Percentiles rank a stretch among this genome's conserved stretches.
These are phyloP conservation scores for Dicyrtoma fusca DNA, from an alignment of 2,888 invertebrate genomes.

Conservation along the genomic window DNA sequence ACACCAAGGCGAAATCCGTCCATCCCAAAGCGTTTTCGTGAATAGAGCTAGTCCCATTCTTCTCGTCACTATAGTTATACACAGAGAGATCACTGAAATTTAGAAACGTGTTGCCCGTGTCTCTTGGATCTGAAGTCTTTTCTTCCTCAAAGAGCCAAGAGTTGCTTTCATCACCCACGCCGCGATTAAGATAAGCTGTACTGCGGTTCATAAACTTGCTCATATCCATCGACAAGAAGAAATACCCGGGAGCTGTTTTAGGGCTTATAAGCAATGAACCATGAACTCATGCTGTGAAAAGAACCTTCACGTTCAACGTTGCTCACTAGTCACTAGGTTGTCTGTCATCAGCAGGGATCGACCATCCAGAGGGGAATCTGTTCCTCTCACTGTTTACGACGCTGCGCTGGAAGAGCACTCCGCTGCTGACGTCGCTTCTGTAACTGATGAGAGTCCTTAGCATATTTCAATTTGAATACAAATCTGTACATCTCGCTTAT, in stretches of 20 bases:
- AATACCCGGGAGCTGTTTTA: background rate
- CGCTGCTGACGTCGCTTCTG: too few relatives aligned
- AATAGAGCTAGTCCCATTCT: background rate
- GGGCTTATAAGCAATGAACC: background rate
- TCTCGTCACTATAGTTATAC: background rate
- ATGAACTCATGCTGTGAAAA: too few relatives aligned
- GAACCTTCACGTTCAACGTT: too few relatives aligned
- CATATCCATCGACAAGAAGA: constrained; percentile 15
- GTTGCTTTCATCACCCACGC: constrained; percentile 10
- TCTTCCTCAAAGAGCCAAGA: background rate
- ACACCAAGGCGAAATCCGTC: constrained; percentile 66
- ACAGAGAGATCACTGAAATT: constrained; percentile 17
- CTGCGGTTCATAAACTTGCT: constrained; percentile 13
- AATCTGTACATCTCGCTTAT: too few relatives aligned
- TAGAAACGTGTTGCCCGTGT: background rate
- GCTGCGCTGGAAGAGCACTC: too few relatives aligned
- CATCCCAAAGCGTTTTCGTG: constrained; percentile 48
- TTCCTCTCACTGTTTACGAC: too few relatives aligned
- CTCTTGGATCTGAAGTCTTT: background rate
- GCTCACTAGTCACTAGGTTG: too few relatives aligned
- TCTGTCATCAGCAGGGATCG: too few relatives aligned
- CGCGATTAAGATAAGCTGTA: background rate
- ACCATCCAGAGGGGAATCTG: too few relatives aligned
- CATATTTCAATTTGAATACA: too few relatives aligned
- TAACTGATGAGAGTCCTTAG: too few relatives aligned